Conservation (phyloP, 2,113 vertebrate genomes). For the Cettia cetti region DNA sequence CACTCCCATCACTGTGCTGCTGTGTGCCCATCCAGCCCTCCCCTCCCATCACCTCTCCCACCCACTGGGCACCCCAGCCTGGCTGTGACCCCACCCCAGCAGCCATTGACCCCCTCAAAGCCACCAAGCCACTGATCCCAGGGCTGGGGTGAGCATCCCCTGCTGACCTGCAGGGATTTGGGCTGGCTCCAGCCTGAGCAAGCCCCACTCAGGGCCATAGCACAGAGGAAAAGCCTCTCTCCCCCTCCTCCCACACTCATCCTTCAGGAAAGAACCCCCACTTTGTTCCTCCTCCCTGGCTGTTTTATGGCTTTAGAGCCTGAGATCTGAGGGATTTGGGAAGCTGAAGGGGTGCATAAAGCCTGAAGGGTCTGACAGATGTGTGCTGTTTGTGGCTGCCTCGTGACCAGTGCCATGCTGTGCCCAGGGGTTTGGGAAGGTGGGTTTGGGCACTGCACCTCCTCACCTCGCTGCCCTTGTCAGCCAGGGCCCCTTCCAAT, state of each 20-base stretch:
- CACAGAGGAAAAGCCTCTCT: not conserved
- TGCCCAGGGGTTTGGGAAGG: rapidly evolving
- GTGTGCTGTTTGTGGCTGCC: not conserved
- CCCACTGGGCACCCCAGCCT: not conserved
- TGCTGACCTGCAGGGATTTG: not conserved
- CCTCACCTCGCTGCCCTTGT: not conserved
- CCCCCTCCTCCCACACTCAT: not conserved
- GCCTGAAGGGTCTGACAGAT: not conserved
- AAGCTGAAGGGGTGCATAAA: not conserved
- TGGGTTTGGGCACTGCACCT: not conserved
- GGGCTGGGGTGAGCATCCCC: not conserved
- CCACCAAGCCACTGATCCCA: not conserved
- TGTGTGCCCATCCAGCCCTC: not conserved
- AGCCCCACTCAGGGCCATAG: not conserved
- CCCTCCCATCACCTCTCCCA: not conserved
- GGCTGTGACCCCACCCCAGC: not conserved
- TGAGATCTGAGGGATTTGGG: not conserved
- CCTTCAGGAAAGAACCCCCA: not conserved
- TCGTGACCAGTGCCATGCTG: rapidly evolving
- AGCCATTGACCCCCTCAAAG: not conserved
- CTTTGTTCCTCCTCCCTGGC: not conserved
- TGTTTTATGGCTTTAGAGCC: not conserved
- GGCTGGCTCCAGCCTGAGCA: rapidly evolving
- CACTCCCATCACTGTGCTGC: not conserved
- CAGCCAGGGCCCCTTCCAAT: not conserved